A percentile compares a stretch with the other conserved stretches of the same genome.
These are phyloP conservation scores for Petrocephalus zakoni DNA, from an alignment of 2,113 vertebrate genomes.

Conservation along the genomic window DNA sequence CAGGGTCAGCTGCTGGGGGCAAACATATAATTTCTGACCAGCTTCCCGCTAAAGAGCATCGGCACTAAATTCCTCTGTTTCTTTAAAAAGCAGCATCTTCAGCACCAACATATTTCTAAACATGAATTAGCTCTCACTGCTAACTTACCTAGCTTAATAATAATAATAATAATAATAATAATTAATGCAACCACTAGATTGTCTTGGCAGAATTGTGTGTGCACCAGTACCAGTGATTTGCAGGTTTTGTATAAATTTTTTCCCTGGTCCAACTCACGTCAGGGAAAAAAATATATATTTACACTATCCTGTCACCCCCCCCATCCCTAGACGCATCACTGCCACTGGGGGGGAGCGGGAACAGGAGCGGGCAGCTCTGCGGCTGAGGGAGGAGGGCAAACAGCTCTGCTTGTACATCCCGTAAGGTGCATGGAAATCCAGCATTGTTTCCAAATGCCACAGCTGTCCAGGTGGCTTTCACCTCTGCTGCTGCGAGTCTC, in stretches of 20 bases:
- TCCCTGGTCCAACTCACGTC: too few relatives aligned
- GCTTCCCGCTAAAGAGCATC: neutral
- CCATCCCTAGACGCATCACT: neutral
- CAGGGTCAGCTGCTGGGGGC: slow-evolving; percentile 13
- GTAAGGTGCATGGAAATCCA: neutral
- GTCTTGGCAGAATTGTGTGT: too few relatives aligned
- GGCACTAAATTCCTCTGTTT: neutral
- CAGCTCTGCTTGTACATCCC: neutral
- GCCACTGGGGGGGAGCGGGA: neutral
- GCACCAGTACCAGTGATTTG: too few relatives aligned
- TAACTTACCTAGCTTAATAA: neutral
- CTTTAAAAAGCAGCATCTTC: neutral
- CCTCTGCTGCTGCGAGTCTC: neutral
- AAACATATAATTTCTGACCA: neutral
- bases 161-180: neutral
- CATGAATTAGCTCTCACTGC: neutral
- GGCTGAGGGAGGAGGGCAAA: neutral
- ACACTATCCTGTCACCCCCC: neutral
- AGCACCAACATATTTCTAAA: neutral
- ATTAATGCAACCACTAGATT: too few relatives aligned
- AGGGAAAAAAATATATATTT: too few relatives aligned
- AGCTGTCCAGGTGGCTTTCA: neutral
- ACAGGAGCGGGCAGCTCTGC: neutral
- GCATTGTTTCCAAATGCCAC: neutral
- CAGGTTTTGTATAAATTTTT: too few relatives aligned